Conservation (phyloP, 2,888 invertebrate species). For the Meiosimyza decipiens region DNA sequence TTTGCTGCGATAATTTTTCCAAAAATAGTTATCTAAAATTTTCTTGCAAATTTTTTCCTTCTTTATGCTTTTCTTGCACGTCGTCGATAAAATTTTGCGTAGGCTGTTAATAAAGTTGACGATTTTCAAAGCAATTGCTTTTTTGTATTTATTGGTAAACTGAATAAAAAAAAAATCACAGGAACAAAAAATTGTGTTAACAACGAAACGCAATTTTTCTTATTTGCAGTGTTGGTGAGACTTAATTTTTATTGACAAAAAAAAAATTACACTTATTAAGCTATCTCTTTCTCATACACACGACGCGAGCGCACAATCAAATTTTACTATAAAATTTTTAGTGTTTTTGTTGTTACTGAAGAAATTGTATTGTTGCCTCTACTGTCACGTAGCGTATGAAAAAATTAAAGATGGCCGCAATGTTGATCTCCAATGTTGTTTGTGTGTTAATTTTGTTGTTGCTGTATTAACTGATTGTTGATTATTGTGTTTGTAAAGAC, state of each 20-base stretch:
- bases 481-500: constrained; percentile 41
- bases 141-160: constrained; percentile 35
- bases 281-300: constrained; percentile 22
- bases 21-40: neutral
- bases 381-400: constrained; percentile 31
- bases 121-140: constrained; percentile 11
- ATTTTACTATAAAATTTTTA: too few relatives aligned
- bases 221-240: constrained; percentile 16
- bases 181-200: constrained; percentile 12
- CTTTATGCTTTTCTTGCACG: neutral
- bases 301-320: constrained; percentile 43
- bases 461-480: constrained; percentile 22
- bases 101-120: neutral
- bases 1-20: constrained; percentile 33
- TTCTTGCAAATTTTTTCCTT: neutral
- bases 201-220: constrained; percentile 35
- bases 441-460: constrained; percentile 44
- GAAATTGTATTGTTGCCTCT: constrained; percentile 8
- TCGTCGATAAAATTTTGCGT: constrained; percentile 15
- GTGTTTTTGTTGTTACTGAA: neutral
- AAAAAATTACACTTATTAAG: constrained; percentile 2
- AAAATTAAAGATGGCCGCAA: constrained; percentile 33
- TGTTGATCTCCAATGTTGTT: constrained; percentile 55
- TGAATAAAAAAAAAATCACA: constrained; percentile 34
- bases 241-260: constrained; percentile 23